phyloP scores from a whole-genome alignment of 2,888 invertebrate species.

The Eremobia ochroleuca region DNA sequence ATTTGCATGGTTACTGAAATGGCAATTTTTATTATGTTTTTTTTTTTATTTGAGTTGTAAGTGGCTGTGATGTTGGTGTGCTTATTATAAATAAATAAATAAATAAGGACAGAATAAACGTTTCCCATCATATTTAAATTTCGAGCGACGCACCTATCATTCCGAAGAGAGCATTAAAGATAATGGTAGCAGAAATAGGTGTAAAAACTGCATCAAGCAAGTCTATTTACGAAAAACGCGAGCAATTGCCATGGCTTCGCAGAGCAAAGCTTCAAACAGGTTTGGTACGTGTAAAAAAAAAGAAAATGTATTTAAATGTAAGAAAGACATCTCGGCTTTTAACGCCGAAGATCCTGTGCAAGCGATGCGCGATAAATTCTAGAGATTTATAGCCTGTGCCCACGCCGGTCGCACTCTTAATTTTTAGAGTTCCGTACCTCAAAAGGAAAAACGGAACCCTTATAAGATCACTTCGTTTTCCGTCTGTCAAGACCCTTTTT shows the following conservation, averaged over 20 bases:
- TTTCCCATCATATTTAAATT: slow-evolving; percentile 2
- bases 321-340: slow-evolving; percentile 53
- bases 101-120: neutral
- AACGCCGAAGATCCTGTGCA: slow-evolving; percentile 22
- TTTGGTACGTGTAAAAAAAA: slow-evolving; percentile 45
- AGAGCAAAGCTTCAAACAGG: slow-evolving; percentile 34
- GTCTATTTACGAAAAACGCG: slow-evolving; percentile 49
- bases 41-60: no score
- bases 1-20: no score
- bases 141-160: slow-evolving; percentile 17
- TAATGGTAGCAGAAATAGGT: slow-evolving; percentile 30
- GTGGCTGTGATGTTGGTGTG: no score
- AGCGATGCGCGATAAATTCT: slow-evolving; percentile 35
- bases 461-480: no score
- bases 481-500: no score
- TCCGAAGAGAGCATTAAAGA: slow-evolving; percentile 20
- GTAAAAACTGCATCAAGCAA: slow-evolving; percentile 42
- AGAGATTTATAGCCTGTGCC: slow-evolving; percentile 14
- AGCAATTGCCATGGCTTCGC: slow-evolving; percentile 21
- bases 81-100: no score
- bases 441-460: no score
- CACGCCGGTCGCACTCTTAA: neutral
- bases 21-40: no score
- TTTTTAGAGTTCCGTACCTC: no score
- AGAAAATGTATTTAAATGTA: slow-evolving; percentile 50